Evolutionary conservation across 2,113 vertebrate species (phyloP), one percentile per base, ranked within the genome.

Genomic region (Ageneiosus marmoratus): DNA sequence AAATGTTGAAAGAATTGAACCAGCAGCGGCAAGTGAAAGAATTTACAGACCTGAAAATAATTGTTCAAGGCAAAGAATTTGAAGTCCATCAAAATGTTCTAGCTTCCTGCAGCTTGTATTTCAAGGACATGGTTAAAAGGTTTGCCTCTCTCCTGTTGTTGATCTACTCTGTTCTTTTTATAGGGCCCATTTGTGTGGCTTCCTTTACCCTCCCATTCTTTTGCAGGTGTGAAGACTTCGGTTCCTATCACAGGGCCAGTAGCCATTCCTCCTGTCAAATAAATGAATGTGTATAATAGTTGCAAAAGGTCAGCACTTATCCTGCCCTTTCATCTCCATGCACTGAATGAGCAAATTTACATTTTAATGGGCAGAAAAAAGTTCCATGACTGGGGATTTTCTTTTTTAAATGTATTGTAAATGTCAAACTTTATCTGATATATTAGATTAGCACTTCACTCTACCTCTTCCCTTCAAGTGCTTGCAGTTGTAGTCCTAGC

Each of bases 61-160:
- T 96, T 97, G 98, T 99, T 98, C 97, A 99, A 97, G 98, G 98
- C 96, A 99, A 97, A 99, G 98, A 98, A 95, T 99, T 99, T 99
- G 97, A 99, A 98, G 98, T 99, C 96, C 98, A 99, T 96, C 98
- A 99, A 99, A 99, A 99, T 99, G 96, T 99, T 98, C 96, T 99
- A 99, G 97, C 97, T 98, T 99, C 98, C 97, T 99, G 98, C 98
- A 99, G 98, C 96, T 99, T 99, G 96, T 99, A 99, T 99, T 99
- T 99, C 97, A 99, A 99, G 98, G 97, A 99, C 96, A 96, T 99
- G 98, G 98, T 99, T 95, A 99, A 99, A 99, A 99, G 98, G 98
- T 99, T 99, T 98, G 98, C 98, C 97, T 98, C 96, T 95, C 95
- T 95, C 96, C 96, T 96, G 97, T 96, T 95, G 95, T 97, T 97